Conservation (phyloP, 2,113 vertebrate genomes). For the Brachypteracias leptosomus region DNA sequence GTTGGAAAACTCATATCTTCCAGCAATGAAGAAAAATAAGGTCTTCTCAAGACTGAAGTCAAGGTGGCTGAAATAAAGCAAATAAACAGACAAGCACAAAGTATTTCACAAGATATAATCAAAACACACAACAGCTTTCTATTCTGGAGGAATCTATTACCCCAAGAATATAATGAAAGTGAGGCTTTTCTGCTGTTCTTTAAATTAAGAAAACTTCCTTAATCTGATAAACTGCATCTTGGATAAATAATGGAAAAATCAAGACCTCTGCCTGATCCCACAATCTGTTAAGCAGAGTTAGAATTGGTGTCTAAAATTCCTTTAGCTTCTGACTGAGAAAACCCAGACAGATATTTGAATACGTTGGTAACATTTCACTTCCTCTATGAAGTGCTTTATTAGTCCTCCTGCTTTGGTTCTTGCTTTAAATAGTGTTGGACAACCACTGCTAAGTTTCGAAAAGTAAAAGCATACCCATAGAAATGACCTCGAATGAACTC, state of each 20-base stretch:
- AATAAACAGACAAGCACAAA: not conserved
- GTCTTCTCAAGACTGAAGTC: constrained; percentile 96
- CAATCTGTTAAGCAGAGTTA: not conserved
- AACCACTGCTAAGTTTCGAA: constrained; percentile 9
- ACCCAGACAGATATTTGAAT: not conserved
- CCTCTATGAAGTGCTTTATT: not conserved
- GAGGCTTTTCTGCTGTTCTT: not conserved
- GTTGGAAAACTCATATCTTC: constrained; percentile 96
- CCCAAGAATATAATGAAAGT: not conserved
- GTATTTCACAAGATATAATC: not conserved
- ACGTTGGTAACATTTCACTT: not conserved
- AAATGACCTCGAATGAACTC: constrained; percentile 98
- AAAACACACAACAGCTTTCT: not conserved
- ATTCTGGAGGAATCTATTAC: not conserved
- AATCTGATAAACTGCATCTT: not conserved
- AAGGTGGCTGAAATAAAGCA: constrained; percentile 83
- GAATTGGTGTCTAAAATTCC: not conserved
- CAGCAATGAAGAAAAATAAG: constrained; percentile 95
- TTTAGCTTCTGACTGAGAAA: not conserved
- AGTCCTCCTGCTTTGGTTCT: not conserved
- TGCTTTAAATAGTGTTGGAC: not conserved
- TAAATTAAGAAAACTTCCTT: not conserved
- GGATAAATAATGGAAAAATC: not conserved
- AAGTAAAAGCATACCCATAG: constrained; percentile 85
- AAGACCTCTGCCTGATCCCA: not conserved